Conservation (phyloP, 2,113 vertebrate species). For the Mandrillus leucophaeus region DNA sequence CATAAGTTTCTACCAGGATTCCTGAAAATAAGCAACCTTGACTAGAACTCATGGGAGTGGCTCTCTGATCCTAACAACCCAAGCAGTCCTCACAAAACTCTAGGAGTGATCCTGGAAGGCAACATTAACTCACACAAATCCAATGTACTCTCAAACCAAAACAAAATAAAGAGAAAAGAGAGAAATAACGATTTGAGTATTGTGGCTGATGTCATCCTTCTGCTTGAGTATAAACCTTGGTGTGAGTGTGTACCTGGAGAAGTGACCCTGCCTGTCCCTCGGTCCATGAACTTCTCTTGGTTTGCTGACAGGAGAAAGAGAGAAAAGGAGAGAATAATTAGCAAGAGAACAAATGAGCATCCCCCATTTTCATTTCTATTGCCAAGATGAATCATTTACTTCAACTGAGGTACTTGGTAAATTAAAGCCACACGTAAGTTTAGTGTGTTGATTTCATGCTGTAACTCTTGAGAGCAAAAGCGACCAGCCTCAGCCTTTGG, state of each 20-base stretch:
- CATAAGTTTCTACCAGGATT: not conserved
- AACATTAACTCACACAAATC: not conserved
- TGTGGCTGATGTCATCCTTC: not conserved
- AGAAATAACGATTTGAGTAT: not conserved
- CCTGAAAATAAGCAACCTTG: not conserved
- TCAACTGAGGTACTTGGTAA: slow-evolving; percentile 31
- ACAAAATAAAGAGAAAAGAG: not conserved
- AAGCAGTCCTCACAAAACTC: not conserved
- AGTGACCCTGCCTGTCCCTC: too few species aligned
- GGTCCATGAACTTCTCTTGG: not conserved
- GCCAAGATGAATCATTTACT: slow-evolving; percentile 25
- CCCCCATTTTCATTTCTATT: not conserved
- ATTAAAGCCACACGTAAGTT: slow-evolving; percentile 55
- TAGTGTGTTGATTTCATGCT: slow-evolving; percentile 61
- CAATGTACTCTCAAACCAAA: not conserved
- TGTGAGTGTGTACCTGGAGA: not conserved
- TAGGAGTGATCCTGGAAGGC: not conserved
- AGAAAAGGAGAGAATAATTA: not conserved
- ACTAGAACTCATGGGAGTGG: not conserved
- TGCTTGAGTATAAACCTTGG: fast-evolving
- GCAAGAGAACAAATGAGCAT: not conserved
- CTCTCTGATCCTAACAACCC: not conserved
- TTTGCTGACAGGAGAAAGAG: not conserved
- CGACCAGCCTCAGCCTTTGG: slow-evolving; percentile 24
- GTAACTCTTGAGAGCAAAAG: slow-evolving; percentile 44